Evolutionary conservation across 92 coral and sea anemone genomes (phyloP).

Genomic region (Porites rus): DNA sequence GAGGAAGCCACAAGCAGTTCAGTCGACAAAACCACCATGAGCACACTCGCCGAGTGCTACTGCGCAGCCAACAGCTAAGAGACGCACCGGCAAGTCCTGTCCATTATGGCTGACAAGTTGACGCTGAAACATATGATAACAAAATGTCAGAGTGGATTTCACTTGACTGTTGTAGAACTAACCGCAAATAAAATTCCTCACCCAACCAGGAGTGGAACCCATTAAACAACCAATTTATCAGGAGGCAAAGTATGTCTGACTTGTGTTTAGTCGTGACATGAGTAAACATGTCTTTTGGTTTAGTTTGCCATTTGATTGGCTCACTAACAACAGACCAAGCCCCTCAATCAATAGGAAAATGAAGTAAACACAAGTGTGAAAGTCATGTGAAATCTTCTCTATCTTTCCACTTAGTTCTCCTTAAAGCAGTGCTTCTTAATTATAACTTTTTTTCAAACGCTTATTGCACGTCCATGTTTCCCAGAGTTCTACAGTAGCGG

Average conservation of each 20-base stretch:
- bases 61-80: slow-evolving; percentile 69
- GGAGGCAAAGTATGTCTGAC: slow-evolving; percentile 19
- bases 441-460: no score
- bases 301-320: slow-evolving; percentile 37
- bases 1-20: slow-evolving; percentile 23
- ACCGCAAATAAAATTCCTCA: slow-evolving; percentile 19
- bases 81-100: slow-evolving; percentile 16
- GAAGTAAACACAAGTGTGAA: no score
- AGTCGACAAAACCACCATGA: slow-evolving; percentile 67
- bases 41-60: slow-evolving; percentile 78
- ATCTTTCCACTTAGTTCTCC: no score
- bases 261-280: slow-evolving; percentile 27
- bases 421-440: no score
- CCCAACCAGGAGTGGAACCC: slow-evolving; percentile 34
- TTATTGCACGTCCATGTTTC: slow-evolving; percentile 54
- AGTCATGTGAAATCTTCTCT: no score
- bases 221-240: slow-evolving; percentile 26
- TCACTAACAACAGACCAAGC: slow-evolving; percentile 32
- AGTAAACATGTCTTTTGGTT: slow-evolving; percentile 26
- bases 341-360: no score
- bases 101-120: slow-evolving; percentile 63
- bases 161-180: slow-evolving; percentile 28
- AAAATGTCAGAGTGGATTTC: slow-evolving; percentile 20
- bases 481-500: slow-evolving; percentile 56
- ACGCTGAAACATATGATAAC: slow-evolving; percentile 15